These are phyloP conservation scores for Turnix velox DNA, from an alignment of 2,113 vertebrate genomes.

Conservation along the genomic window DNA sequence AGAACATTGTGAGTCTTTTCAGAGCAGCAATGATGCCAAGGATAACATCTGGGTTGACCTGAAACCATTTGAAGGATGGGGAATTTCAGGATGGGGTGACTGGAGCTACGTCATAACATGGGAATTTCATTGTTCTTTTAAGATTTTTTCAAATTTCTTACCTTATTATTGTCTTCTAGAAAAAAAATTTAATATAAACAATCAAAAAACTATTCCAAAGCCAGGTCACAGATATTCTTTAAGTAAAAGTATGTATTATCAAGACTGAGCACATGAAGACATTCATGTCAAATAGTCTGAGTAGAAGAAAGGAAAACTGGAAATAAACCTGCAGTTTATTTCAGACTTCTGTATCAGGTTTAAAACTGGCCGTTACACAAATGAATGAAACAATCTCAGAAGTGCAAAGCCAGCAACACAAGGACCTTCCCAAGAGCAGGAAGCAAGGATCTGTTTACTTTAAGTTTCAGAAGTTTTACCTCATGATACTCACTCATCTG, in stretches of 20 bases:
- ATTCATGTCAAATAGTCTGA: not conserved
- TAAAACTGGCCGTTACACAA: constrained; percentile 10
- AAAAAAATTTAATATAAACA: not conserved
- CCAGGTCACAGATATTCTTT: not conserved
- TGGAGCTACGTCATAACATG: not conserved
- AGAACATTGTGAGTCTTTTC: not conserved
- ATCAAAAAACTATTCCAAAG: not conserved
- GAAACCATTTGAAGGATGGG: not conserved
- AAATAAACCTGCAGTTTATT: not conserved
- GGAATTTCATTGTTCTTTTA: not conserved
- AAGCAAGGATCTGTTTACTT: constrained; percentile 9
- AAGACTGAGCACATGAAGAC: no score
- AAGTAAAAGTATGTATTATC: not conserved
- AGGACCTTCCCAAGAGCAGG: constrained; percentile 4
- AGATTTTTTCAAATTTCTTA: not conserved
- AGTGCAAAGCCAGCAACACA: not conserved
- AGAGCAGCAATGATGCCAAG: constrained; percentile 2
- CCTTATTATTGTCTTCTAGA: not conserved
- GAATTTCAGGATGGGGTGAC: not conserved
- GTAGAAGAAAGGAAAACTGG: not conserved
- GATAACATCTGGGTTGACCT: constrained; percentile 3
- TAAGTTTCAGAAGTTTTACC: constrained; percentile 19
- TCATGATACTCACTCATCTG: not conserved
- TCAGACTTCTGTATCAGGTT: not conserved
- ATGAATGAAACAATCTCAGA: constrained; percentile 21